A percentile compares a stretch with the other conserved stretches of the same genome.
Conservation (phyloP, 2,888 invertebrate genomes). For the Rhorus exstirpatorius region DNA sequence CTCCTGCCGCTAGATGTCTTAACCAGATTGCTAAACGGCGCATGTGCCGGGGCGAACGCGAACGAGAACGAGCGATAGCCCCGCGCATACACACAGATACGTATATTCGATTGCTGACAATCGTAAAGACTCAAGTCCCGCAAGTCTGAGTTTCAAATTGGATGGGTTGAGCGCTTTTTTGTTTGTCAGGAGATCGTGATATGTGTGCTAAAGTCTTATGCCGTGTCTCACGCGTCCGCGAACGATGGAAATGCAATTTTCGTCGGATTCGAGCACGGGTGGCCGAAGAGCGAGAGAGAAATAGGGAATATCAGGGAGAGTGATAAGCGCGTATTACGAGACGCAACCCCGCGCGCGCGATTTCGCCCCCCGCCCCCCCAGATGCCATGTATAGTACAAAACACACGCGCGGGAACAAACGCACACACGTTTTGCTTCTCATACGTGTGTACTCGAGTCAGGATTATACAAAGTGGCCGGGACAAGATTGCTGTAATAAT, state of each 20-base stretch:
- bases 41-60: conserved; percentile 73
- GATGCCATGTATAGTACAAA: too few species aligned
- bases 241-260: conserved; percentile 71
- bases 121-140: neutral
- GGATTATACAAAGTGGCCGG: conserved; percentile 69
- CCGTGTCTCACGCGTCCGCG: conserved; percentile 11
- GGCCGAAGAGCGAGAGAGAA: conserved; percentile 34
- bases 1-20: conserved; percentile 80
- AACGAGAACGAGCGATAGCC: conserved; percentile 15
- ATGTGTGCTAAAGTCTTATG: neutral
- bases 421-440: conserved; percentile 16
- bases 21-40: conserved; percentile 82
- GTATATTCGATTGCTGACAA: neutral
- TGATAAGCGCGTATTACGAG: conserved; percentile 58
- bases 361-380: conserved; percentile 30
- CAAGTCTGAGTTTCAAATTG: neutral
- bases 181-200: neutral
- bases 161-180: conserved; percentile 1
- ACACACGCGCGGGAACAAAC: conserved; percentile 33
- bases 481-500: conserved; percentile 72
- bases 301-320: neutral
- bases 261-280: conserved; percentile 66
- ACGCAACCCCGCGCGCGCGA: conserved; percentile 37
- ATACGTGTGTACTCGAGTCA: conserved; percentile 32
- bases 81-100: neutral